A percentile compares a stretch with the other conserved stretches of the same genome.
Conservation (phyloP, 2,797 vertebrate species). For the Tapirus indicus region DNA sequence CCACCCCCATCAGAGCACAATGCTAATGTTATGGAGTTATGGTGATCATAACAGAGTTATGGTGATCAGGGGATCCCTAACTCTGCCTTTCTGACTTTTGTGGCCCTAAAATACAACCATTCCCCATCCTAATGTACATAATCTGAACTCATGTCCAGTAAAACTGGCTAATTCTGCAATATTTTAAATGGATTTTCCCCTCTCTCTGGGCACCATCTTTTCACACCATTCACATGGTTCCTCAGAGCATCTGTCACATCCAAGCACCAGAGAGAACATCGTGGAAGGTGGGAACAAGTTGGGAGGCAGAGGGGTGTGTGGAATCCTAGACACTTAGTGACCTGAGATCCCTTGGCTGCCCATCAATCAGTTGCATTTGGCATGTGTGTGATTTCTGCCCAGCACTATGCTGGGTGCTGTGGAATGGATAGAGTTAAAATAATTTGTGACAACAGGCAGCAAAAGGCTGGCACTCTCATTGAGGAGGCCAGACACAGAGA, state of each 20-base stretch:
- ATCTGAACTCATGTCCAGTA: neutral
- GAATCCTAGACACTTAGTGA: neutral
- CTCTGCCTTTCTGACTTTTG: slow-evolving; percentile 55
- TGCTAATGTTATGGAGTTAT: slow-evolving; percentile 20
- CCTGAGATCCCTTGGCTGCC: neutral
- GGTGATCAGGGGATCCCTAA: slow-evolving; percentile 18
- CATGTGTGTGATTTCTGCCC: neutral
- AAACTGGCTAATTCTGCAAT: slow-evolving; percentile 29
- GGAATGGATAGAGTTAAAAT: neutral
- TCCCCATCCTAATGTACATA: neutral
- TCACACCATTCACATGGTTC: slow-evolving; percentile 10
- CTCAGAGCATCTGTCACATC: neutral
- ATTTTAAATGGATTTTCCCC: neutral
- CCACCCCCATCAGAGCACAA: neutral
- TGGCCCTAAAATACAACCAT: slow-evolving; percentile 16
- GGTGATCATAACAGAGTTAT: slow-evolving; percentile 2
- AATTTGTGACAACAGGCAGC: neutral
- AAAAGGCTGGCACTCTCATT: neutral
- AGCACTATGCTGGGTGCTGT: neutral
- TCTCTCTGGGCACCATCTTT: neutral
- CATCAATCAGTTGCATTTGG: neutral
- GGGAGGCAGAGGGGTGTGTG: neutral
- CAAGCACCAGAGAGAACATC: neutral
- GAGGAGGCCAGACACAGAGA: neutral
- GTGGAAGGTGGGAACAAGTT: neutral